Base-by-base conservation (phyloP, 1,140 invertebrate species). In the Gonioctena quinquepunctata region DNA sequence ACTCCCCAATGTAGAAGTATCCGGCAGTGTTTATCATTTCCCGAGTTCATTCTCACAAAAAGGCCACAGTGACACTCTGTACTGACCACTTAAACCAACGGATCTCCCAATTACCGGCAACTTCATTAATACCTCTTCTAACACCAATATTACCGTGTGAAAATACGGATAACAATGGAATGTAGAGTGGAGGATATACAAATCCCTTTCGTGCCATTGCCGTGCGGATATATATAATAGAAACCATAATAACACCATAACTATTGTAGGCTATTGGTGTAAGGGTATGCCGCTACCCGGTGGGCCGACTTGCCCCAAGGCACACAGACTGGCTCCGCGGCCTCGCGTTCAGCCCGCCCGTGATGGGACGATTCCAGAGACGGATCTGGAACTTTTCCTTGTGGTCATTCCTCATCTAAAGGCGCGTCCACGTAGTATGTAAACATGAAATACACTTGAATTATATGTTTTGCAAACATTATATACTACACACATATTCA, bases 281-380 rank as follows among this genome's bases (percentile, higher is more conserved):
- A 7, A 56, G 68, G 68, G 68, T 70, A 70, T 65, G 61, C 64
- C 50, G 61, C 66, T 67, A 61, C 72, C 69, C 62, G 71, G 74
- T 73, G 71, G 74, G 69, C 65, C 63, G 60, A 67, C 23, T 27
- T 27, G 63, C 69, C 75, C 67, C 27, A 28, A 48, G 71, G 69
- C 56, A 62, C 25, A 42, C 57, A 71, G 72, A 74, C 75, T 68
- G 75, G 75, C 75, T 70, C 54, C 63, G 33, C 60, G 63, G 57
- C 70, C 66, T 70, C 65, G 11, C 33, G n/a, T n/a, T 42, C 11
- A 42, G 33, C 33, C 13, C 33, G 33, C 33, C 33, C 33, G 33
- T n/a, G 8, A 42, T 42, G 16, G 11, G 11, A 13, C 16, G 13
- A 42, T 42, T 42, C 33, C 33, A 42, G 33, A 42, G 33, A 4